phyloP scores from a whole-genome alignment of 2,797 vertebrate species.

The Eleutherodactylus coqui region DNA sequence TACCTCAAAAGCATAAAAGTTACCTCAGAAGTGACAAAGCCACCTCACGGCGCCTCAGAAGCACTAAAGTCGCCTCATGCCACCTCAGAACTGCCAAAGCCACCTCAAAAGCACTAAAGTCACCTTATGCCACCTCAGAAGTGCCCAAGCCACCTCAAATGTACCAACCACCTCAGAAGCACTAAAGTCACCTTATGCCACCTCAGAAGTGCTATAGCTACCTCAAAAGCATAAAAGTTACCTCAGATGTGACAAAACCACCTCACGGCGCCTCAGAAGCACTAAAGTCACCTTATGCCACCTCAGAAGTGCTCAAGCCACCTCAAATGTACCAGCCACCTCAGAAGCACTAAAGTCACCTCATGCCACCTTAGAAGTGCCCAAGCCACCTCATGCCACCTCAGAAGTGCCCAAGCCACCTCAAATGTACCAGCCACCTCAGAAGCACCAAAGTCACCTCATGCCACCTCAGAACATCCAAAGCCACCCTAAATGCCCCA shows the following conservation, averaged over 20 bases:
- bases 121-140: too few relatives aligned
- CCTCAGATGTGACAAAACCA: too few relatives aligned
- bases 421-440: neutral
- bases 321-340: too few relatives aligned
- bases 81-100: neutral
- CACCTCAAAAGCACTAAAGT: neutral
- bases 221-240: neutral
- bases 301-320: neutral
- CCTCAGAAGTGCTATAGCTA: neutral
- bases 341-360: neutral
- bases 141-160: too few relatives aligned
- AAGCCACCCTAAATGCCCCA: neutral
- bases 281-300: neutral
- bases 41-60: neutral
- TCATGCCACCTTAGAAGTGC: neutral
- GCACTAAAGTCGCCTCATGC: neutral
- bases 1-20: neutral
- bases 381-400: neutral
- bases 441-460: neutral
- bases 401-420: neutral
- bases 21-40: neutral
- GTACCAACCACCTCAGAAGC: too few relatives aligned
- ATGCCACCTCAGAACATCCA: neutral
- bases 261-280: too few relatives aligned
- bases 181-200: neutral